Conservation (phyloP, 2,797 vertebrate genomes). For the Spatula clypeata region DNA sequence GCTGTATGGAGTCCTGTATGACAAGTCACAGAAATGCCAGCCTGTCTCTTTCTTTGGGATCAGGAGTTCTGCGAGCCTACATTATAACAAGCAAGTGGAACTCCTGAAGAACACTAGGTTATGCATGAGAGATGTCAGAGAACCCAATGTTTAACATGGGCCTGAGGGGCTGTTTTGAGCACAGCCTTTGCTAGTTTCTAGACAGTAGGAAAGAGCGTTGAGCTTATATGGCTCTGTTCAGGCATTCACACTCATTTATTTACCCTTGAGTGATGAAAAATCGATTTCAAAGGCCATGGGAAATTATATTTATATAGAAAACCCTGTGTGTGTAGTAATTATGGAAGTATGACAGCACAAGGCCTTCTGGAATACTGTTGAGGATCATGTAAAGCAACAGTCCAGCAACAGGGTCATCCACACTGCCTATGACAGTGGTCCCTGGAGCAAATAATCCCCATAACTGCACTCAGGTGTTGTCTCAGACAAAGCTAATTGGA, state of each 20-base stretch:
- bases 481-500: not conserved
- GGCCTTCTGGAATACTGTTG: not conserved
- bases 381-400: not conserved
- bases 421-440: not conserved
- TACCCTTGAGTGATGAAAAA: not conserved
- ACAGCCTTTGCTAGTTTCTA: not conserved
- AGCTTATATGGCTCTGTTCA: not conserved
- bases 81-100: not conserved
- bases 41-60: not conserved
- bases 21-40: not conserved
- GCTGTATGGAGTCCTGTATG: not conserved
- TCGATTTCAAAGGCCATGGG: not conserved
- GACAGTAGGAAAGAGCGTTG: not conserved
- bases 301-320: not conserved
- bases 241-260: not conserved
- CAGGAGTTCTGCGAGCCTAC: not conserved
- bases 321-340: not conserved
- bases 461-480: not conserved
- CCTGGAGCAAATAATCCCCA: not conserved
- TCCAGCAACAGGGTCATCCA: not conserved
- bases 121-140: not conserved
- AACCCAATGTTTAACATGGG: not conserved
- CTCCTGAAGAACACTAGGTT: not conserved
- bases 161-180: not conserved
- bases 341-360: not conserved